Conservation (phyloP, 92 coral and sea anemone genomes). For the Galaxea fascicularis region DNA sequence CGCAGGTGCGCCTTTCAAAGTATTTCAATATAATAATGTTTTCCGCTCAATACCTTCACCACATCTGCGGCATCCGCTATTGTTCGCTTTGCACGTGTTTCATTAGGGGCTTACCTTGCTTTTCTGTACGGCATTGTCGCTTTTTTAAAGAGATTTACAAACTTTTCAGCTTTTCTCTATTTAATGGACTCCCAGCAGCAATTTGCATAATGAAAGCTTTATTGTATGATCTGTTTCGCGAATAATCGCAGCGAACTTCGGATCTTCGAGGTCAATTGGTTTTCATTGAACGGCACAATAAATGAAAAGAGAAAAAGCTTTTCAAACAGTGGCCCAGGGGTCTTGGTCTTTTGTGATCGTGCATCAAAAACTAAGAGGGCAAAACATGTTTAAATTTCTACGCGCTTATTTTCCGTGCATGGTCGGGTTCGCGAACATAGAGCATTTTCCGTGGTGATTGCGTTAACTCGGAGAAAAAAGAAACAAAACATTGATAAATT, state of each 20-base stretch:
- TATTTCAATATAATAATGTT: constrained; percentile 94
- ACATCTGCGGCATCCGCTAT: constrained; percentile 97
- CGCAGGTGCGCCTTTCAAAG: constrained; percentile 89
- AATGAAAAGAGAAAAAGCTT: constrained; percentile 65
- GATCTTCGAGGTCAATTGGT: constrained; percentile 88
- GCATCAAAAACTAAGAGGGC: constrained; percentile 57
- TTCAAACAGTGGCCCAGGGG: constrained; percentile 58
- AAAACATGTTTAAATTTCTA: constrained; percentile 24
- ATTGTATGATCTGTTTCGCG: constrained; percentile 75
- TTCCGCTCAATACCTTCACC: constrained; percentile 90
- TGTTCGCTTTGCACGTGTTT: constrained; percentile 95
- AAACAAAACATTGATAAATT: constrained; percentile 69
- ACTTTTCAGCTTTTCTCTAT: constrained; percentile 95
- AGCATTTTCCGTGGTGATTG: constrained; percentile 55
- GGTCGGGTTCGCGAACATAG: constrained; percentile 20
- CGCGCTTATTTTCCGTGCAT: constrained; percentile 34
- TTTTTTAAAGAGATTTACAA: constrained; percentile 97
- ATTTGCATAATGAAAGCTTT: constrained; percentile 92
- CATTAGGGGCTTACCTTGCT: constrained; percentile 89
- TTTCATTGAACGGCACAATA: constrained; percentile 69
- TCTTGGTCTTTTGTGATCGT: constrained; percentile 55
- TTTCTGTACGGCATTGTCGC: constrained; percentile 84
- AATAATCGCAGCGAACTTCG: constrained; percentile 73
- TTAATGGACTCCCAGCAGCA: constrained; percentile 93
- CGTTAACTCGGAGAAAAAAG: constrained; percentile 63